These are phyloP conservation scores for Mus spicilegus DNA, from an alignment of 2,113 vertebrate species.

Conservation along the genomic window DNA sequence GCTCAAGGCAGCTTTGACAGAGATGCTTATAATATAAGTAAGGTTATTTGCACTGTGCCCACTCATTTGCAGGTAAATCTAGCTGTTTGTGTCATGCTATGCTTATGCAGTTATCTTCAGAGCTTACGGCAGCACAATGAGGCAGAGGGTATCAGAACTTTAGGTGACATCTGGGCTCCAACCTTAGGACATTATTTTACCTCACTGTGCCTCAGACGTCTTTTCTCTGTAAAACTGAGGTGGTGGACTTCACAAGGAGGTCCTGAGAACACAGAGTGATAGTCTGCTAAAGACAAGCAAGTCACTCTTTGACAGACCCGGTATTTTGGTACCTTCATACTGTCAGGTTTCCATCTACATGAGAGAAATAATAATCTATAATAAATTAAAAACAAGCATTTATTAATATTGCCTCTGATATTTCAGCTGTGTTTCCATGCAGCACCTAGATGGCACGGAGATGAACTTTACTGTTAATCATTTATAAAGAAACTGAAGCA, in stretches of 20 bases:
- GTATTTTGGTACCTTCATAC: background rate
- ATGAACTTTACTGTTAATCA: background rate
- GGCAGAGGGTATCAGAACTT: slow-evolving; percentile 25
- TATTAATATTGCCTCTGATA: background rate
- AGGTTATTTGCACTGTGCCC: background rate
- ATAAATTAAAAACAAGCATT: slow-evolving; percentile 30
- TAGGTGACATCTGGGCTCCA: background rate
- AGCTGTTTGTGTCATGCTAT: background rate
- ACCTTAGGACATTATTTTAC: background rate
- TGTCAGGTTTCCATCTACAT: background rate
- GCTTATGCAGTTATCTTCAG: slow-evolving; percentile 12
- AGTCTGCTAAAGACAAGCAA: background rate
- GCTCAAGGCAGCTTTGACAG: background rate
- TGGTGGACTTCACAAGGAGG: background rate
- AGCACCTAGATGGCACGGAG: background rate
- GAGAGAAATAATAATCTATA: slow-evolving; percentile 6
- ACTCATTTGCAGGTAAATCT: background rate
- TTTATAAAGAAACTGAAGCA: background rate
- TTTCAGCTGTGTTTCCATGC: slow-evolving; percentile 8
- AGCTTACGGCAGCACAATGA: slow-evolving; percentile 1
- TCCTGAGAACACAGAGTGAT: slow-evolving; percentile 34
- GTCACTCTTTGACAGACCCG: background rate
- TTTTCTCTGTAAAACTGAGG: slow-evolving; percentile 41
- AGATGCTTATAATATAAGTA: background rate
- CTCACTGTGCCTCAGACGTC: background rate